Base-by-base conservation (phyloP, 2,113 vertebrate species). In the Helogale parvula region DNA sequence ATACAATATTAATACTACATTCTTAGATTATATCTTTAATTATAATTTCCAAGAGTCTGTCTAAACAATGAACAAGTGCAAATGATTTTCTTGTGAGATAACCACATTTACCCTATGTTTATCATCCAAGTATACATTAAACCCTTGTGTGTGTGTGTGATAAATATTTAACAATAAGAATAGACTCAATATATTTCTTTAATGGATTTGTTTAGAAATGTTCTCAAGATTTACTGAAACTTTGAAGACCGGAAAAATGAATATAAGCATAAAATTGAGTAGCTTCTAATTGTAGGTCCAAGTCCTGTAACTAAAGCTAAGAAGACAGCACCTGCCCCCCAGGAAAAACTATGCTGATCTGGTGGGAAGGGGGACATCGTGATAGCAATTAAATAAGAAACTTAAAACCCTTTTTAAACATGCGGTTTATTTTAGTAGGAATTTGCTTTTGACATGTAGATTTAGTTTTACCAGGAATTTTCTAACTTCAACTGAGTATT, bases 101-200 rank as follows among this genome's bases (percentile, higher is more conserved):
- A 77, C 21, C 41, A 63, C 38, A 74, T 76, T 97, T 91, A 71
- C 41, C 29, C 14, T 92, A 25, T 95, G 16, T 88, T 94, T 94
- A 57, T 76, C 54, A 90, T 82, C 38, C 19, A 93, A 45, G 4
- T 19, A 31, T 77, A 77, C 16, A 72, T 16, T 68, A 35, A 29
- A 80, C 4, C 13, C 4, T 68, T 60, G 33, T 33, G 31, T 68
- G 31, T 68, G 31, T 68, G 14, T 91, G n/a, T 10, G 63, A 80
- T 77, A 76, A 63, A 93, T 80, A 66, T 31, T 74, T 81, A 95
- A 86, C 7, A 91, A 38, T 60, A 68, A 63, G 5, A 69, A 66
- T 45, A 96, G 21, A 93, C 83, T 90, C 31, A 89, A 80, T 83
- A 29, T n/a, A 63, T 47, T 54, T 87, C 27, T 92, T 88, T 76